A percentile compares a stretch with the other conserved stretches of the same genome.
Conservation (phyloP, 2,797 vertebrate species). For the Eptatretus atami region DNA sequence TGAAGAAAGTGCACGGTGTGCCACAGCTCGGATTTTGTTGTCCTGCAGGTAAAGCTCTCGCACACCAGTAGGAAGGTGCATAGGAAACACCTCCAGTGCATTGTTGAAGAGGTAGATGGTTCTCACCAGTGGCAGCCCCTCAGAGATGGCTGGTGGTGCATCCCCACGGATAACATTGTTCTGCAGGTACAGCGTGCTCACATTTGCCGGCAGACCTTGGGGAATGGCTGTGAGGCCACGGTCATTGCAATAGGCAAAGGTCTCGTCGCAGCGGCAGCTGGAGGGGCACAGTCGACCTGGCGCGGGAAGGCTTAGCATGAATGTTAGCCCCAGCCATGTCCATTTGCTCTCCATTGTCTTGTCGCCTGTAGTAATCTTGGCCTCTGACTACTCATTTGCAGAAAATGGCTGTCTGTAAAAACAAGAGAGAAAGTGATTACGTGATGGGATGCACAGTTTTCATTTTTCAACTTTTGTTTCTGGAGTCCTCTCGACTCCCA, state of each 20-base stretch:
- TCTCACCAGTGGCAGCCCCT: constrained; percentile 50
- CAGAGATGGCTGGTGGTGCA: constrained; percentile 54
- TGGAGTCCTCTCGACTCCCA: no score
- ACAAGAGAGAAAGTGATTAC: no score
- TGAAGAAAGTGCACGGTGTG: constrained; percentile 41
- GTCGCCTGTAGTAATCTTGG: no score
- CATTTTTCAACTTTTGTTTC: no score
- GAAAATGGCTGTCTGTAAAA: no score
- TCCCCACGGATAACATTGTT: constrained; percentile 93
- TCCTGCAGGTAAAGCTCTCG: constrained; percentile 64
- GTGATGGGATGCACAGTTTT: no score
- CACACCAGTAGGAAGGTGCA: constrained; percentile 66
- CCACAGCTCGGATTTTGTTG: constrained; percentile 85
- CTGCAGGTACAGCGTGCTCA: constrained; percentile 76
- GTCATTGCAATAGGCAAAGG: constrained; percentile 87
- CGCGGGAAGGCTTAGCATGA: neutral
- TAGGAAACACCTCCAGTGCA: constrained; percentile 64
- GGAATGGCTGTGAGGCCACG: constrained; percentile 82
- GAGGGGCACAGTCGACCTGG: constrained; percentile 27
- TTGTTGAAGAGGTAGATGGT: constrained; percentile 78
- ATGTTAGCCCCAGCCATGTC: neutral
- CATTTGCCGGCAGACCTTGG: constrained; percentile 53
- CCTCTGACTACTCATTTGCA: no score
- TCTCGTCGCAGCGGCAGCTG: constrained; percentile 62
- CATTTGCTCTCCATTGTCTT: no score